A percentile compares a stretch with the other conserved stretches of the same genome.
phyloP scores from a whole-genome alignment of 1,140 invertebrate genomes.

The Hylaeus volcanicus region DNA sequence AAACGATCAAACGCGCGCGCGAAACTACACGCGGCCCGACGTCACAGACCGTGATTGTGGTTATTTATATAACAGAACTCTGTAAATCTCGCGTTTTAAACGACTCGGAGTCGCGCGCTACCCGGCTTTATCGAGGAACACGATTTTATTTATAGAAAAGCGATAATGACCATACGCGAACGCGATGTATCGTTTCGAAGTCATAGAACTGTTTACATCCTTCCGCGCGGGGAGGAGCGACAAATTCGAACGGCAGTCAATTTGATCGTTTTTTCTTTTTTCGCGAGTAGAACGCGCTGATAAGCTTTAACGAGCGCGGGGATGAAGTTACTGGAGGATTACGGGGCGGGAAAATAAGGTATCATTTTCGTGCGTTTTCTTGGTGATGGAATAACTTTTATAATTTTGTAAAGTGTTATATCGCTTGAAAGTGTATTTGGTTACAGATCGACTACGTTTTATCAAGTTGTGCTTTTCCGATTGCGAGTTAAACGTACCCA shows the following conservation, averaged over 20 bases:
- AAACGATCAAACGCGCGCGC: conserved; percentile 61
- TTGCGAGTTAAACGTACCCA: too few species aligned
- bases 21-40: conserved; percentile 46
- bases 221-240: neutral
- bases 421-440: too few species aligned
- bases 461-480: too few species aligned
- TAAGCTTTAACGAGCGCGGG: conserved; percentile 6
- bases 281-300: neutral
- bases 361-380: too few species aligned
- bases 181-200: conserved; percentile 31
- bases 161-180: conserved; percentile 55
- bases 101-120: conserved; percentile 38
- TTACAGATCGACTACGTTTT: too few species aligned
- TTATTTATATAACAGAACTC: conserved; percentile 63
- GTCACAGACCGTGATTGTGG: conserved; percentile 60
- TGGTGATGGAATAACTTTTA: too few species aligned
- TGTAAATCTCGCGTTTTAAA: conserved; percentile 61
- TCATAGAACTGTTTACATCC: conserved; percentile 34
- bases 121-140: conserved; percentile 48
- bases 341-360: too few species aligned
- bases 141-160: conserved; percentile 65
- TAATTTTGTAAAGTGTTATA: too few species aligned
- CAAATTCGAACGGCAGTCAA: neutral
- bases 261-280: neutral
- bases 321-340: neutral